Base-by-base conservation (phyloP, 2,797 vertebrate species). In the Melanotaenia boesemani region DNA sequence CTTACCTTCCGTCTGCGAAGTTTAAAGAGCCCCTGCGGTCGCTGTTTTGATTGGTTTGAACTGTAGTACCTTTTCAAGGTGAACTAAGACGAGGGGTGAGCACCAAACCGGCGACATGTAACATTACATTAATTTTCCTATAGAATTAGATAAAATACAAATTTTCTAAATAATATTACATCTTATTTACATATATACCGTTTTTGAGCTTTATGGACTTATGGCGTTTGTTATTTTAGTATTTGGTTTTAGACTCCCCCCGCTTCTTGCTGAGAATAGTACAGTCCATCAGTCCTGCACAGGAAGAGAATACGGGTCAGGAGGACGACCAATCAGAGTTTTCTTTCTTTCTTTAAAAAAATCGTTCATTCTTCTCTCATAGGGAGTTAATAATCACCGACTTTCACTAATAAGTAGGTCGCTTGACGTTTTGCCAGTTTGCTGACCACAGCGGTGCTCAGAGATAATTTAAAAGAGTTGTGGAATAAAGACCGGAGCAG, bases 271-370 rank as follows among this genome's bases (percentile, higher is more conserved):
- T 48, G 1, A 0, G 1, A 74, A 76, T 92, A 80, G 89, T 87
- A 70, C 67, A 44, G 63, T 64, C 86, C 71, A 1, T 2, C 2
- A 15, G 56, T 8, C 26, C 58, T 78, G 63, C 44, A 72, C 82
- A 65, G 83, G 88, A 89, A 85, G 78, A 60, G 28, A 59, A 75
- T 64, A 1, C 63, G 20, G 70, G 74, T 86, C 69, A 81, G 67
- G 22, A 39, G 54, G 63, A 69, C 64, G 80, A 60, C 48, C 18
- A 18, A 7, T 39, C 8, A 4, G 16, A 15, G 28, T 4, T 28
- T 28, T 28, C 28, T 28, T 28, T 28, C 28, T 28, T 61, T 9
- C 6, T 18, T 41, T 5, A 15, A 4, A 41, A 13, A 39, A 4
- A 5, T 22, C 7, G 34, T 57, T 46, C 1, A 11, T 78, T 58